Evolutionary conservation across 2,888 invertebrate species (phyloP).

Genomic region (Tricholauxania praeusta): DNA sequence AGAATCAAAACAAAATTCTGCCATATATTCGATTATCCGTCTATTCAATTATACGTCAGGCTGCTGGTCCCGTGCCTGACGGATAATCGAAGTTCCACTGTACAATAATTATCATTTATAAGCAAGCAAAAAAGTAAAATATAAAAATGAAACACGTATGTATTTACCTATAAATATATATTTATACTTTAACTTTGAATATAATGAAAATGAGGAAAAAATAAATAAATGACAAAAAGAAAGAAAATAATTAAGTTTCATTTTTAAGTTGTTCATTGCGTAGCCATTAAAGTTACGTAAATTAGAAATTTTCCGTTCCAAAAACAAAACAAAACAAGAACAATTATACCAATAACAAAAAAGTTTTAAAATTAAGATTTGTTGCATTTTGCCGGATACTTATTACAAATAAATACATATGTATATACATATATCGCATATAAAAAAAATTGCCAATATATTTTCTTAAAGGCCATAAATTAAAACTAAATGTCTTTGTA

Average conservation of each 20-base stretch:
- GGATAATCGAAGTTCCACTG: too few species aligned
- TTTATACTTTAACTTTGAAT: slow-evolving; percentile 23
- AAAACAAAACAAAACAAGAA: slow-evolving; percentile 3
- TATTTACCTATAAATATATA: slow-evolving; percentile 13
- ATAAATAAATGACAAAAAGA: neutral
- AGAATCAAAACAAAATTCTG: too few species aligned
- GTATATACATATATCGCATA: neutral
- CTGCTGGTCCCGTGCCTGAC: too few species aligned
- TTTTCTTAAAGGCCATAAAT: too few species aligned
- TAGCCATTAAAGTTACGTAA: neutral
- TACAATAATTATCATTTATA: too few species aligned
- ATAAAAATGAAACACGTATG: neutral
- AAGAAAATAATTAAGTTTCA: too few species aligned
- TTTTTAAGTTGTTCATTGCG: neutral
- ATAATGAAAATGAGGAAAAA: slow-evolving; percentile 1
- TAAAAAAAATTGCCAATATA: too few species aligned
- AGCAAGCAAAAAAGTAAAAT: neutral
- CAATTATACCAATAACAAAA: slow-evolving; percentile 3
- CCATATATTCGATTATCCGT: too few species aligned
- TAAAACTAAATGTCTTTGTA: too few species aligned
- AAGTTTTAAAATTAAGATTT: neutral
- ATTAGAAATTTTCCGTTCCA: neutral
- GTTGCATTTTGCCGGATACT: slow-evolving; percentile 6
- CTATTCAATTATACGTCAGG: too few species aligned
- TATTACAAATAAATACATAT: neutral